These are phyloP conservation scores for Drosophila subpulchrella DNA, from an alignment of 1,140 invertebrate species.

Conservation along the genomic window DNA sequence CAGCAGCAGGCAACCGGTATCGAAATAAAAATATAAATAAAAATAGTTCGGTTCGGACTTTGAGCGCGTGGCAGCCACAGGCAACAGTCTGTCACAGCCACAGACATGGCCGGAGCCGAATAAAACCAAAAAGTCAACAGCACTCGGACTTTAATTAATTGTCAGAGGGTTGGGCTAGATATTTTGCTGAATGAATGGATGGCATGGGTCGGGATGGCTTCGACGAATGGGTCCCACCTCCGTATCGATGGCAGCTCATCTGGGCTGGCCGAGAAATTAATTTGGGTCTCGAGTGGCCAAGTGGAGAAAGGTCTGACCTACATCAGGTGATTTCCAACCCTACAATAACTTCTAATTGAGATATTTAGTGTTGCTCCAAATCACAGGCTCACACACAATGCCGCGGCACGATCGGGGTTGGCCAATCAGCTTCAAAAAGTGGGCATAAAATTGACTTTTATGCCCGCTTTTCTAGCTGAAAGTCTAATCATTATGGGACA, in stretches of 20 bases:
- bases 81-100: constrained; percentile 28
- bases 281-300: constrained; percentile 45
- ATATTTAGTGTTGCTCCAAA: constrained; percentile 81
- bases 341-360: constrained; percentile 76
- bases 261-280: constrained; percentile 40
- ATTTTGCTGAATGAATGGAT: constrained; percentile 64
- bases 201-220: constrained; percentile 55
- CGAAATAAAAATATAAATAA: constrained; percentile 33
- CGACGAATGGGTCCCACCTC: constrained; percentile 17
- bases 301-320: constrained; percentile 74
- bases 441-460: constrained; percentile 82
- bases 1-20: constrained; percentile 40
- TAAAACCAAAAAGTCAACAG: constrained; percentile 20
- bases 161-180: constrained; percentile 69
- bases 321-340: constrained; percentile 56
- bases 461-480: constrained; percentile 70
- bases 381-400: constrained; percentile 51
- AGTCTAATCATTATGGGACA: constrained; percentile 79
- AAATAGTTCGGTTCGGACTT: constrained; percentile 47
- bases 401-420: constrained; percentile 60
- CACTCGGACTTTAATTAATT: constrained; percentile 76
- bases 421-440: constrained; percentile 76
- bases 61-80: constrained; percentile 47
- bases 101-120: constrained; percentile 16
- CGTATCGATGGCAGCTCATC: constrained; percentile 59